These are phyloP conservation scores for Phrynocephalus guinanensis DNA, from an alignment of 2,797 vertebrate species.

Conservation along the genomic window DNA sequence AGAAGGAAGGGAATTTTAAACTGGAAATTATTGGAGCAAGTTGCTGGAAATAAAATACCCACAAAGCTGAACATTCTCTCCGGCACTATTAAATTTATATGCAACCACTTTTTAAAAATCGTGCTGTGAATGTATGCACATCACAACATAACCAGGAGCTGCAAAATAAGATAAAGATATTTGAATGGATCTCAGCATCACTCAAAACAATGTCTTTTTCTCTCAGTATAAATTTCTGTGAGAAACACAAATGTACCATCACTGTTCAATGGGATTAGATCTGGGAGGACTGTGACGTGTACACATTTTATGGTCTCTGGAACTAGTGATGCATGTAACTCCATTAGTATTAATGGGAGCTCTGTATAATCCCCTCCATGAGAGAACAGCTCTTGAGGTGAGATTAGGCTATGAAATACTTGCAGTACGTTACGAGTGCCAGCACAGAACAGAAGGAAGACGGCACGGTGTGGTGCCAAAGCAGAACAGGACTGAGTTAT, in stretches of 20 bases:
- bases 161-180: constrained; percentile 30
- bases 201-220: constrained; percentile 22
- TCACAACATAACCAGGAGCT: constrained; percentile 16
- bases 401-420: constrained; percentile 33
- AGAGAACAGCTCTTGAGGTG: constrained; percentile 28
- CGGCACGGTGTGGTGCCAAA: not conserved
- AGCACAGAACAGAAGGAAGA: not conserved
- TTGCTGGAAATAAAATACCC: not conserved
- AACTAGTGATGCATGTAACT: constrained; percentile 29
- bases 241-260: constrained; percentile 29
- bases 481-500: constrained; percentile 6
- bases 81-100: not conserved
- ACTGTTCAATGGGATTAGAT: constrained; percentile 31
- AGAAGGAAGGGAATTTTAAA: not conserved
- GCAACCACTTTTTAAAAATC: constrained; percentile 7
- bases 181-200: constrained; percentile 1
- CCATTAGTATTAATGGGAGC: constrained; percentile 37
- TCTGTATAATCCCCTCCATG: constrained; percentile 29
- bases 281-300: constrained; percentile 18
- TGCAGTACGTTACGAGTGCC: constrained; percentile 17
- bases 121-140: not conserved
- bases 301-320: constrained; percentile 22
- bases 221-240: constrained; percentile 23
- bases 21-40: not conserved
- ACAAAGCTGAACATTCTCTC: not conserved